Percentiles rank a stretch among this genome's conserved stretches.
phyloP scores from a whole-genome alignment of 2,113 vertebrate species.

The Uropsilus gracilis region DNA sequence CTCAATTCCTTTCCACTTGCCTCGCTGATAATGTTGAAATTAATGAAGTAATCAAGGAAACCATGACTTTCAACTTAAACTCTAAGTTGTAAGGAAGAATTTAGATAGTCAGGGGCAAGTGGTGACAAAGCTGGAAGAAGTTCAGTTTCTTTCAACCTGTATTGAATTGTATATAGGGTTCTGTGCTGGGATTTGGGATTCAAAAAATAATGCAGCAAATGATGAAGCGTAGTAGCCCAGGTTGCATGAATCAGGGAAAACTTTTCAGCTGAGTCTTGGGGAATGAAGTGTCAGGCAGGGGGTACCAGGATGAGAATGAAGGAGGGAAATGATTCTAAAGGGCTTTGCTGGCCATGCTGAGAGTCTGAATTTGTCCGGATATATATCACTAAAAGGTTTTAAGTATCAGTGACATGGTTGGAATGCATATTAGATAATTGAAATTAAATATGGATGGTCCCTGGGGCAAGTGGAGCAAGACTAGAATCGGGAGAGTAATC shows the following conservation, averaged over 20 bases:
- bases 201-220: background rate
- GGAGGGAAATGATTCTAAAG: background rate
- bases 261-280: background rate
- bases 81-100: background rate
- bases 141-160: slow-evolving; percentile 13
- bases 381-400: background rate
- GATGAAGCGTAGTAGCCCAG: background rate
- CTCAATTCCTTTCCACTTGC: background rate
- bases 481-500: background rate
- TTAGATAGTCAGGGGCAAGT: background rate
- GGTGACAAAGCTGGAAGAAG: background rate
- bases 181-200: background rate
- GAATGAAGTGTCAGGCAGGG: no score
- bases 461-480: background rate
- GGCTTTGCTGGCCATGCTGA: background rate
- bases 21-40: slow-evolving; percentile 4
- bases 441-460: background rate
- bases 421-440: background rate
- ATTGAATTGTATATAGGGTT: background rate
- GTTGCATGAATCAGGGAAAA: background rate
- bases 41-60: background rate
- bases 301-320: no score
- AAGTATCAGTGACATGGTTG: background rate
- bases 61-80: background rate
- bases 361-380: background rate